Base-by-base conservation (phyloP, 2,113 vertebrate genomes). In the Podilymbus podiceps region DNA sequence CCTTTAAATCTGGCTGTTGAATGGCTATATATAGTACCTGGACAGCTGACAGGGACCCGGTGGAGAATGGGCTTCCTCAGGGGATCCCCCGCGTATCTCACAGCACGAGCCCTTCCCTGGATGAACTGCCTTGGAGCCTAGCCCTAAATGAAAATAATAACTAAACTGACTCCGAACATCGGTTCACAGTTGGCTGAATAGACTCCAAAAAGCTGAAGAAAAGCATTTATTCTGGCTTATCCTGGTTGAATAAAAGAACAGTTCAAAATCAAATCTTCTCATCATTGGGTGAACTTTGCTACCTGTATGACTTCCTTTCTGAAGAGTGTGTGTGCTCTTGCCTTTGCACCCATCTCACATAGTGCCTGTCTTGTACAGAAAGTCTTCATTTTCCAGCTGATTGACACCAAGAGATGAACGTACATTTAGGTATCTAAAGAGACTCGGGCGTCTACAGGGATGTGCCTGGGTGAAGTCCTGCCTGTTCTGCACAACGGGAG, bases 81-180 rank as follows among this genome's bases (percentile, higher is more conserved):
- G 88, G 95, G 81, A 97, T 96, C 87, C 93, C 89, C 62, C 1
- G 0, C 80, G 19, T 44, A 66, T 85, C 89, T 89, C 85, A 21
- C 84, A 91, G 84, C 89, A 91, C 2, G 75, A 93, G 69, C 78
- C 80, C 90, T 94, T 91, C 88, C 82, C 79, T 95, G 89, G 92
- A 94, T 68, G 52, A 88, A 55, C 89, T 95, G 96, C 74, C 85
- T 90, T 97, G 95, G 96, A 97, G 84, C 46, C 91, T 47, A 66
- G 95, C 96, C 94, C 89, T 84, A 58, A 89, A 73, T 7, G 35
- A 96, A 96, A 95, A 93, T 93, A 95, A 94, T 72, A 94, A 67
- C 76, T 82, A 53, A 94, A n/a, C 69, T 81, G 50, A 86, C 58
- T 79, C 90, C 0, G 2, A 92, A 79, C 69, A 52, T 89, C 47